These are phyloP conservation scores for Cataglyphis cursor DNA, from an alignment of 2,888 invertebrate species.

Conservation along the genomic window DNA sequence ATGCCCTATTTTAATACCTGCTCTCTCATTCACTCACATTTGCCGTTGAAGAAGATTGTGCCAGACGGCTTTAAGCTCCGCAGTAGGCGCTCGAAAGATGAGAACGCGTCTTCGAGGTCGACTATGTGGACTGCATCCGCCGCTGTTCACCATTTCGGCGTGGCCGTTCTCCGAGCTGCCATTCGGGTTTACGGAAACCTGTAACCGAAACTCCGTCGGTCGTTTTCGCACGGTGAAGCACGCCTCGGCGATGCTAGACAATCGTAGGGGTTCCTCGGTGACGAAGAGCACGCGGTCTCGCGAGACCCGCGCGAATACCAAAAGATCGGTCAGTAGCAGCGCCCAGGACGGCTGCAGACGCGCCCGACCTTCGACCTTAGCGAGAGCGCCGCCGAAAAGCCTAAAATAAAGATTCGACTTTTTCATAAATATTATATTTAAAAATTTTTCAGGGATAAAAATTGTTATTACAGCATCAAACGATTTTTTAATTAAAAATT, in stretches of 20 bases:
- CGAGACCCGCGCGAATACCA: slow-evolving; percentile 95
- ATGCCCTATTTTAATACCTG: neutral
- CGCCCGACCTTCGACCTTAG: slow-evolving; percentile 93
- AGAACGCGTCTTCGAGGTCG: slow-evolving; percentile 90
- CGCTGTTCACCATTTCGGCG: slow-evolving; percentile 73
- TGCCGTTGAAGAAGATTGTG: slow-evolving; percentile 95
- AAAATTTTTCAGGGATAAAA: neutral
- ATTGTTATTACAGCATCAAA: neutral
- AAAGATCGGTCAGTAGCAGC: slow-evolving; percentile 93
- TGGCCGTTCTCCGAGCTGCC: slow-evolving; percentile 80
- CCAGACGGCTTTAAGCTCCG: slow-evolving; percentile 96
- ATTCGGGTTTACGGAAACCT: slow-evolving; percentile 87
- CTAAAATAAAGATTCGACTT: slow-evolving; percentile 66
- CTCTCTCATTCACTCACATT: slow-evolving; percentile 90
- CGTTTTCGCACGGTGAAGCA: slow-evolving; percentile 95
- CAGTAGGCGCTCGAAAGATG: slow-evolving; percentile 93
- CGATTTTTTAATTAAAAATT: neutral
- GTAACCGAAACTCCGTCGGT: slow-evolving; percentile 94
- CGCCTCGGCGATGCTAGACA: slow-evolving; percentile 93
- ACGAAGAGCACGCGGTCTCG: slow-evolving; percentile 95
- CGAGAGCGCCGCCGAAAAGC: slow-evolving; percentile 95
- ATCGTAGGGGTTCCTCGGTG: slow-evolving; percentile 94
- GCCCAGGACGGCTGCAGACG: slow-evolving; percentile 94
- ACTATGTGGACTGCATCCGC: slow-evolving; percentile 85
- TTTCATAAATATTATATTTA: neutral